Evolutionary conservation across 2,113 vertebrate genomes (phyloP).

Genomic region (Isichthys henryi): DNA sequence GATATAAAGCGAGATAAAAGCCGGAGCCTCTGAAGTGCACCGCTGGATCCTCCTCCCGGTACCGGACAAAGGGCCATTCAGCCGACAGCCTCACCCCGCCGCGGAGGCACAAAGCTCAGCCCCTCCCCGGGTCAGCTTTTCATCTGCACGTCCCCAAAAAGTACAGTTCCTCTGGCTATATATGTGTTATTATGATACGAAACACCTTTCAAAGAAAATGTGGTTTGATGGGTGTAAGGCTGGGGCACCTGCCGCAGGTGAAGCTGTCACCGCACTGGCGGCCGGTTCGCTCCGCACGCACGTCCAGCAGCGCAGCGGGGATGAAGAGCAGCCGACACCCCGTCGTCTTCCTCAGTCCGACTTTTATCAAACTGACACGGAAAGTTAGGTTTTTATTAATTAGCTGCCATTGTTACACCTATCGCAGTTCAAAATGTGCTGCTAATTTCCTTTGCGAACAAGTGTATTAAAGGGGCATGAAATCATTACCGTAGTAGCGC

Average conservation of each 20-base stretch:
- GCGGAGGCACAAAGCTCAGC: not conserved
- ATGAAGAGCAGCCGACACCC: not conserved
- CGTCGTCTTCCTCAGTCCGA: not conserved
- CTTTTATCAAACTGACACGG: not conserved
- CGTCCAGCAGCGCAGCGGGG: not conserved
- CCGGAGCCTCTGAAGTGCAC: slow-evolving; percentile 6
- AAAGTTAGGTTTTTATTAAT: not conserved
- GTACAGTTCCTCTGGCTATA: not conserved
- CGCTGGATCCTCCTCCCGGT: not conserved
- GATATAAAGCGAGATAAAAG: slow-evolving; percentile 35
- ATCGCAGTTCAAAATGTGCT: not conserved
- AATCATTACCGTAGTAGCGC: not conserved
- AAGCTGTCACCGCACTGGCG: not conserved
- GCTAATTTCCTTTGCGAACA: not conserved
- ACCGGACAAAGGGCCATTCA: slow-evolving; percentile 18
- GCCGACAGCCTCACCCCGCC: not conserved
- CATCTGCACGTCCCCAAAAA: not conserved
- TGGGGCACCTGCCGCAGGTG: not conserved
- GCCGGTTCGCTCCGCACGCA: not conserved
- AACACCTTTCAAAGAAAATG: not conserved
- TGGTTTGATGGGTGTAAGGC: not conserved
- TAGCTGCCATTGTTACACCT: not conserved
- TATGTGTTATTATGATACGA: not conserved
- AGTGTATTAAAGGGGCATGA: not conserved
- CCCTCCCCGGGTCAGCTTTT: not conserved